Conservation (phyloP, 2,113 vertebrate genomes). For the Centropristis striata region DNA sequence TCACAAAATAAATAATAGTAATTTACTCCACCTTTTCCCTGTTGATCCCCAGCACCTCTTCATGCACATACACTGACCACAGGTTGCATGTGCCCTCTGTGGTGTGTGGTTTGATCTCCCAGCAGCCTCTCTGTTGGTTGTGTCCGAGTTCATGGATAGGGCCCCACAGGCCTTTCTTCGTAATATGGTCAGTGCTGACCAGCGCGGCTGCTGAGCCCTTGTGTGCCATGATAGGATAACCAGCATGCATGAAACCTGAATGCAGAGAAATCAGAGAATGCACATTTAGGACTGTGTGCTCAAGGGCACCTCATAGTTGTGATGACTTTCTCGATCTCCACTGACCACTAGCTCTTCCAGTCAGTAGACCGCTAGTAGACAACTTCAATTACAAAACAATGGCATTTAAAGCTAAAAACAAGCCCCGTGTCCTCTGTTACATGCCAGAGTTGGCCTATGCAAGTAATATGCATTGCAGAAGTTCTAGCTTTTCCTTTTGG, state of each 20-base stretch:
- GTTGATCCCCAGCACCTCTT: constrained; percentile 76
- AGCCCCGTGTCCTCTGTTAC: too few relatives aligned
- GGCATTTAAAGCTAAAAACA: too few relatives aligned
- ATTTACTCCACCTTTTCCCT: constrained; percentile 59
- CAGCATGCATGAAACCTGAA: constrained; percentile 88
- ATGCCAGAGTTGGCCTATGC: too few relatives aligned
- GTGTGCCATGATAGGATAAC: constrained; percentile 83
- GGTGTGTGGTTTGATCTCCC: constrained; percentile 87
- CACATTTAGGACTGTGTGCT: background rate
- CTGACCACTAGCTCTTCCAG: too few relatives aligned
- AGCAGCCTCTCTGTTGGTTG: constrained; percentile 85
- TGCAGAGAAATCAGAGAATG: background rate
- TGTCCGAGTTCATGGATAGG: constrained; percentile 86
- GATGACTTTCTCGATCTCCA: too few relatives aligned
- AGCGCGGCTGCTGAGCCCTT: constrained; percentile 31
- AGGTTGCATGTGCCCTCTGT: constrained; percentile 90
- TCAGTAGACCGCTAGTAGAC: too few relatives aligned
- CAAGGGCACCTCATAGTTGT: background rate
- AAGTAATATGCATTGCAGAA: too few relatives aligned
- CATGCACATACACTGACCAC: constrained; percentile 87
- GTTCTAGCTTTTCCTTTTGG: too few relatives aligned
- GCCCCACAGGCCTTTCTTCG: constrained; percentile 71
- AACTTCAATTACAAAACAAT: too few relatives aligned
- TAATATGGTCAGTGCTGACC: constrained; percentile 8
- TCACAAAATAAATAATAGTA: too few relatives aligned